Evolutionary conservation across 2,888 invertebrate genomes (phyloP).

Genomic region (Hyppa rectilinea): DNA sequence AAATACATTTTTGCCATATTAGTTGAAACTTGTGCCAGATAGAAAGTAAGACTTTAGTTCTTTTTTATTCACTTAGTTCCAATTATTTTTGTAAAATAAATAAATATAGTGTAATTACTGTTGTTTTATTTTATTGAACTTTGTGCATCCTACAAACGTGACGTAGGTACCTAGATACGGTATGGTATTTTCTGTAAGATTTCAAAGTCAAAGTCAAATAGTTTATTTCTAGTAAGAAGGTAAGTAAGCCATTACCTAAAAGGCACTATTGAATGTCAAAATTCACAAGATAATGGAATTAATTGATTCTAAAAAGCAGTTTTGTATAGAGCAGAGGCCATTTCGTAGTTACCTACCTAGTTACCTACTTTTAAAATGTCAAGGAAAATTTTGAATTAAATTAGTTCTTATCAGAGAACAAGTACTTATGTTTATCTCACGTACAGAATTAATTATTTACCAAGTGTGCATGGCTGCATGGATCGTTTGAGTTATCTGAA

Average conservation of each 20-base stretch:
- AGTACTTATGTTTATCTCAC: no score
- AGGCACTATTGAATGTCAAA: no score
- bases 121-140: constrained; percentile 18
- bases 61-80: constrained; percentile 51
- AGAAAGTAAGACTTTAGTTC: constrained; percentile 43
- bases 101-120: constrained; percentile 33
- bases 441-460: no score
- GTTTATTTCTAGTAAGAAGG: no score
- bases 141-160: background rate
- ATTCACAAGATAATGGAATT: no score
- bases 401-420: background rate
- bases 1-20: constrained; percentile 52
- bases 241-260: no score
- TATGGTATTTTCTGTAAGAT: background rate
- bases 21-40: constrained; percentile 59
- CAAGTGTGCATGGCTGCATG: no score
- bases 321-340: no score
- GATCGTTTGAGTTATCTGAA: background rate
- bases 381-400: background rate
- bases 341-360: background rate
- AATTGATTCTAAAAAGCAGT: background rate
- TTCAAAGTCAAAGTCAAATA: background rate
- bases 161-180: background rate
- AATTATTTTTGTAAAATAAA: constrained; percentile 69
- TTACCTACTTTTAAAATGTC: background rate